A percentile compares a stretch with the other conserved stretches of the same genome.
These are phyloP conservation scores for Gallinago undulata DNA, from an alignment of 2,113 vertebrate genomes.

Conservation along the genomic window DNA sequence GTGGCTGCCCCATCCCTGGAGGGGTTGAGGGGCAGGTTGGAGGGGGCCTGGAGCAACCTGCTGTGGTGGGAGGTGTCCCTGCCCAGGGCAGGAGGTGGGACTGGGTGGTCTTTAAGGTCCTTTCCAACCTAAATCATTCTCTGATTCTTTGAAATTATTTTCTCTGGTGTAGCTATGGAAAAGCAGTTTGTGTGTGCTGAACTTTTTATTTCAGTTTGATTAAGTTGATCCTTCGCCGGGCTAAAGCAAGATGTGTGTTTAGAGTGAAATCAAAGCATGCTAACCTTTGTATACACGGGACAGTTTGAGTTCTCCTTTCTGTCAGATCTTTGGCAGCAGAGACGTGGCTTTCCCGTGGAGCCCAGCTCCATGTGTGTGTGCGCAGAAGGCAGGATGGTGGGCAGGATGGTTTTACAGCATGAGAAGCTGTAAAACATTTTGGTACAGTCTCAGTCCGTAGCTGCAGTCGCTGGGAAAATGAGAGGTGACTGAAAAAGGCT, in stretches of 20 bases:
- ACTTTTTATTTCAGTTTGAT: not conserved
- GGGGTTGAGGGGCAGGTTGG: too few species aligned
- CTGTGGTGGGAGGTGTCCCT: too few species aligned
- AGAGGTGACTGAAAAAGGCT: too few species aligned
- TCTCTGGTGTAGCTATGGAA: not conserved
- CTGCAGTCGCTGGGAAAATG: not conserved
- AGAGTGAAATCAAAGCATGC: not conserved
- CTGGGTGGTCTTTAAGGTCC: too few species aligned
- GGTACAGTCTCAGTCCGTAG: not conserved
- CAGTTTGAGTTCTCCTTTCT: not conserved
- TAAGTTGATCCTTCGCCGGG: not conserved
- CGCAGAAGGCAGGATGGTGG: not conserved
- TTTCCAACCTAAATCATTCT: too few species aligned
- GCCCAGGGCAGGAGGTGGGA: too few species aligned
- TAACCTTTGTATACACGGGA: not conserved
- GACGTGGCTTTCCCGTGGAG: not conserved
- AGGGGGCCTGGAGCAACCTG: too few species aligned
- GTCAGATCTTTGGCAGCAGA: not conserved
- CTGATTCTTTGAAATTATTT: not conserved
- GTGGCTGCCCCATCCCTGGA: too few species aligned
- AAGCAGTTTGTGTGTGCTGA: not conserved
- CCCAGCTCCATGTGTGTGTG: not conserved
- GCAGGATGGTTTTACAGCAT: too few species aligned
- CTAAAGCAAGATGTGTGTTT: not conserved
- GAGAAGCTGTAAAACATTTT: not conserved